Evolutionary conservation across 2,888 invertebrate species (phyloP).

Genomic region (Vandiemenella viatica): DNA sequence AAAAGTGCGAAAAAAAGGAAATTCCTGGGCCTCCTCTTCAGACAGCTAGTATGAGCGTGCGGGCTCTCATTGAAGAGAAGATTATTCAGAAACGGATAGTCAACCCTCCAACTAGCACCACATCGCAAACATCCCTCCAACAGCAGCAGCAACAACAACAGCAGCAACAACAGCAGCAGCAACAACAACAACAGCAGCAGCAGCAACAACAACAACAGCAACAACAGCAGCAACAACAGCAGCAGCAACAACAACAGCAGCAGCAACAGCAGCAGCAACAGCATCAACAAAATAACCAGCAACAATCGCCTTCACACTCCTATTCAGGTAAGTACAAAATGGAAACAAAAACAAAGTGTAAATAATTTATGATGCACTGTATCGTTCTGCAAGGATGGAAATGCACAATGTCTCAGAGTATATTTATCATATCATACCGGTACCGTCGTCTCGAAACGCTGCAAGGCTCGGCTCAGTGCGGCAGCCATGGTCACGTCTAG

Average conservation of each 20-base stretch:
- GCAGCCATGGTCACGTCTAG: no score
- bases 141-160: conserved; percentile 8
- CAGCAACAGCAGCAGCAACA: conserved; percentile 26
- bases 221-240: conserved; percentile 29
- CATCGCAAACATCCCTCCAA: conserved; percentile 5
- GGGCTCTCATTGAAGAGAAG: conserved; percentile 83
- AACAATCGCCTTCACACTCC: no score
- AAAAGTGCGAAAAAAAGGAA: conserved; percentile 75
- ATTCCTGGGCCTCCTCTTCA: conserved; percentile 68
- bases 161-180: conserved; percentile 21
- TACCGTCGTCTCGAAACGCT: no score
- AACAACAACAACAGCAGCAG: conserved; percentile 31
- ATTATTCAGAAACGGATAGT: conserved; percentile 73
- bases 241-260: conserved; percentile 23
- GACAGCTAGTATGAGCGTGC: conserved; percentile 81
- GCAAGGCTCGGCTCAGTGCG: no score
- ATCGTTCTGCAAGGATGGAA: no score
- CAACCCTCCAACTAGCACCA: conserved; percentile 26
- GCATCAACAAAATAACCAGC: conserved; percentile 26
- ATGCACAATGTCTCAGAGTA: no score
- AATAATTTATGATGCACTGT: no score
- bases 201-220: conserved; percentile 18
- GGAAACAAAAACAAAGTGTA: no score
- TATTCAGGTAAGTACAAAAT: no score
- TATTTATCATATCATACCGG: no score